phyloP scores from a whole-genome alignment of 2,113 vertebrate species.

The Phodopus roborovskii region DNA sequence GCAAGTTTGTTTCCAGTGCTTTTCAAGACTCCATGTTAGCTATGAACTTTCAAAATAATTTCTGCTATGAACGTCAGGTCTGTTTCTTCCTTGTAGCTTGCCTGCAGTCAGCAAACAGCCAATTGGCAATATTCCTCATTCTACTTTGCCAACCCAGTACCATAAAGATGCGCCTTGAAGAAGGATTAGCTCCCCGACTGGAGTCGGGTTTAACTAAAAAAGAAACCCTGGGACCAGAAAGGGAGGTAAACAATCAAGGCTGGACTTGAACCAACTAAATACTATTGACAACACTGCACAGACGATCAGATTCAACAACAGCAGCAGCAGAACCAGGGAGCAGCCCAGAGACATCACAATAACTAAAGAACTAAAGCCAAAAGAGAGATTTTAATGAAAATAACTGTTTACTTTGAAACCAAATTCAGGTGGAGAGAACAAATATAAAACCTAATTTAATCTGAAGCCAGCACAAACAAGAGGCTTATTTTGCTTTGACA shows the following conservation, averaged over 20 bases:
- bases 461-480: conserved; percentile 70
- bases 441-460: conserved; percentile 78
- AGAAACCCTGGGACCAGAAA: conserved; percentile 16
- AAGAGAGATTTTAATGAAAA: conserved; percentile 72
- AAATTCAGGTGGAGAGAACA: conserved; percentile 70
- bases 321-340: neutral
- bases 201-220: conserved; percentile 41
- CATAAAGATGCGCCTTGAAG: neutral
- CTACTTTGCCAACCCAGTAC: neutral
- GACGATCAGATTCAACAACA: conserved; percentile 38
- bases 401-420: conserved; percentile 74
- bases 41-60: conserved; percentile 47
- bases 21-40: conserved; percentile 22
- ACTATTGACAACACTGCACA: conserved; percentile 48
- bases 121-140: neutral
- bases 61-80: conserved; percentile 49
- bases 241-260: conserved; percentile 2
- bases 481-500: conserved; percentile 63
- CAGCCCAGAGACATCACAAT: conserved; percentile 57
- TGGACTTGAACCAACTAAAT: conserved; percentile 55
- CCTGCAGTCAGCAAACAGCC: conserved; percentile 33
- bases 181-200: neutral
- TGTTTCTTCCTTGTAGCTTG: conserved; percentile 39
- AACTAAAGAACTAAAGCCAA: conserved; percentile 53
- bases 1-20: conserved; percentile 13